Evolutionary conservation across 2,888 invertebrate genomes (phyloP), one percentile per base, ranked within the genome.

Genomic region (Meteorus colon): DNA sequence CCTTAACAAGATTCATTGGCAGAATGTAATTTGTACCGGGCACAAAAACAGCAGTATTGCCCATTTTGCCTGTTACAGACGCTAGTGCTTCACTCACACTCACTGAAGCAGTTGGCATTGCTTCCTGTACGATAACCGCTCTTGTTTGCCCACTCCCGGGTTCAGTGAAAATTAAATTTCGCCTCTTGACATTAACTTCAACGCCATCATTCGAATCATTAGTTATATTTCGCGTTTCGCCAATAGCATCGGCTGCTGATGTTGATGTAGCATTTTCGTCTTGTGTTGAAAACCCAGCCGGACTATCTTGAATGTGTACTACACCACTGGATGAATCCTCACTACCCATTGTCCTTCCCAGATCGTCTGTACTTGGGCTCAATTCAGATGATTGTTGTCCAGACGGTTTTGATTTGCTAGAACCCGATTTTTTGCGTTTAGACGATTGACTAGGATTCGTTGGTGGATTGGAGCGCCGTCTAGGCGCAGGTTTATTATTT

Each of bases 401-500:
- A 4, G 81, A 69, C 29, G 93, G 91, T 81, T 94, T 93, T 24
- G 92, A 91, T 59, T 92, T 91, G 75, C 92, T 89, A 0, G 92
- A 92, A 31, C 92, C 92, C 74, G 94, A 93, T 86, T 94, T 94
- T 83, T 94, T 93, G 62, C 95, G 92, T 79, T 94, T 94, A 0
- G 93, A 92, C 62, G 93, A 93, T 24, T 94, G 93, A 69, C 92
- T 92, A 0, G 94, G 93, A 89, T 93, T 94, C 1, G 94, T 93
- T 0, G 95, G 94, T 16, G 94, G 94, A 87, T 95, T 95, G 0
- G 94, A 93, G 73, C 95, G 91, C 81, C 95, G 91, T 62, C 95
- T 91, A 0, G 95, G 95, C 0, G 95, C 95, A 0, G 95, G 95
- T 87, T 95, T 95, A 86, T 95, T 94, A 85, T 95, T 95, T 62